phyloP scores from a whole-genome alignment of 2,888 invertebrate genomes.

The Ectemnius lituratus region DNA sequence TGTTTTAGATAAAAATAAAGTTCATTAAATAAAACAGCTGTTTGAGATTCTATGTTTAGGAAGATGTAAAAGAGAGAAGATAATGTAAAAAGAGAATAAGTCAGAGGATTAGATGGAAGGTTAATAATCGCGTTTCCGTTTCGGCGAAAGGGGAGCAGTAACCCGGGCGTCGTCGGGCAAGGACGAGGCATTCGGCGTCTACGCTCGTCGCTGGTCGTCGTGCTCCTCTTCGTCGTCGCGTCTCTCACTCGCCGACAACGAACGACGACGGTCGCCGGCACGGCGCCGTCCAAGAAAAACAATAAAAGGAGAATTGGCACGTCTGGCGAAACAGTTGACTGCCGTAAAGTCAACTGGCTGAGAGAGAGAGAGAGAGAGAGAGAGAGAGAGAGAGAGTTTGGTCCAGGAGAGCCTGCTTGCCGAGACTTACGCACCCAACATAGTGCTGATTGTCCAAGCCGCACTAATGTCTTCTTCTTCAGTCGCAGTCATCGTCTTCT shows the following conservation, averaged over 20 bases:
- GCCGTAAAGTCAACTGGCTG: constrained; percentile 60
- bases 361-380: constrained; percentile 13
- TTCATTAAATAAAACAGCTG: too few relatives aligned
- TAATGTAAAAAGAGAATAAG: not conserved
- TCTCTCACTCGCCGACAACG: too few relatives aligned
- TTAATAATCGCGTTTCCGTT: constrained; percentile 47
- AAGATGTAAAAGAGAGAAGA: not conserved
- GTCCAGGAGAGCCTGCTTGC: not conserved
- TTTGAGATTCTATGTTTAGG: too few relatives aligned
- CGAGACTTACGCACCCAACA: too few relatives aligned
- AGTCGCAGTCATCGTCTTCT: too few relatives aligned
- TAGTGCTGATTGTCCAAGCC: too few relatives aligned
- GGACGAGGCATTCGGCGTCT: constrained; percentile 50
- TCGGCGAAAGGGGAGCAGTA: constrained; percentile 57
- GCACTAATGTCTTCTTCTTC: too few relatives aligned
- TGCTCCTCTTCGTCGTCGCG: not conserved
- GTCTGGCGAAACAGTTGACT: constrained; percentile 65
- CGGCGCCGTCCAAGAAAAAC: constrained; percentile 58
- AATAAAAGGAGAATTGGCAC: constrained; percentile 64
- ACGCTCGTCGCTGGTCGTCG: not conserved
- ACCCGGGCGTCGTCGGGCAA: constrained; percentile 55
- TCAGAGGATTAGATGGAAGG: constrained; percentile 5
- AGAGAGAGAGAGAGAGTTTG: not conserved
- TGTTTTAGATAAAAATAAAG: too few relatives aligned
- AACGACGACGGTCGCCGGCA: not conserved